Percentiles rank a stretch among this genome's conserved stretches.
Evolutionary conservation across 2,888 invertebrate species (phyloP).

Genomic region (Malthinus seriepunctatus): DNA sequence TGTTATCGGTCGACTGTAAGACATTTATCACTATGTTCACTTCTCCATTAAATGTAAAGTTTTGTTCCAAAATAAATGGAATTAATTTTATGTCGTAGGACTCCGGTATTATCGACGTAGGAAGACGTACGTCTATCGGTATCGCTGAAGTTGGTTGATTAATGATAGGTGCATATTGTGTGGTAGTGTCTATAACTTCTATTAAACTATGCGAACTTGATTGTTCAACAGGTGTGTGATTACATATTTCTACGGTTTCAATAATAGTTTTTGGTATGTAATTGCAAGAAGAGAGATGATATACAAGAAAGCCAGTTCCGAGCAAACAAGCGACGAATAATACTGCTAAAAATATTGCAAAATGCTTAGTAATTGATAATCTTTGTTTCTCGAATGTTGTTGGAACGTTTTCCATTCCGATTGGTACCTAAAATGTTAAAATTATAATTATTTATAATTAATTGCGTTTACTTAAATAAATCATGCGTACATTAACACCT

Average conservation of each 20-base stretch:
- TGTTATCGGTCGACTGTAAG: conserved; percentile 63
- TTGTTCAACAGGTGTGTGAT: conserved; percentile 4
- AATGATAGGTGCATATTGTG: conserved; percentile 43
- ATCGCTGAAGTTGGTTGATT: conserved; percentile 18
- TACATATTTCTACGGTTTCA: conserved; percentile 18
- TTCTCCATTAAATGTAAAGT: conserved; percentile 79
- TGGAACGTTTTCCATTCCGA: conserved; percentile 46
- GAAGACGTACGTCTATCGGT: conserved; percentile 66
- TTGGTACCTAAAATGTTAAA: neutral
- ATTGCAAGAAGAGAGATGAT: conserved; percentile 73
- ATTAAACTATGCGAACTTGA: neutral
- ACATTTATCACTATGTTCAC: conserved; percentile 67
- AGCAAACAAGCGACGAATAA: conserved; percentile 68
- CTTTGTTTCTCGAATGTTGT: conserved; percentile 68
- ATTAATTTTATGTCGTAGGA: conserved; percentile 71
- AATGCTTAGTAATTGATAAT: conserved; percentile 67
- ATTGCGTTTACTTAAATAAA: no score
- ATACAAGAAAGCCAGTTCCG: conserved; percentile 74
- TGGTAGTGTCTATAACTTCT: conserved; percentile 50
- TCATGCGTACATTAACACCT: no score
- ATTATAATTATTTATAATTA: no score
- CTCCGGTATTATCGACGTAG: conserved; percentile 68
- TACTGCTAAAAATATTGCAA: conserved; percentile 64
- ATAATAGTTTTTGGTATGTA: conserved; percentile 53
- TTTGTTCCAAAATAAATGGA: conserved; percentile 73